Conservation (phyloP, 2,113 vertebrate genomes). For the Trichechus manatus region DNA sequence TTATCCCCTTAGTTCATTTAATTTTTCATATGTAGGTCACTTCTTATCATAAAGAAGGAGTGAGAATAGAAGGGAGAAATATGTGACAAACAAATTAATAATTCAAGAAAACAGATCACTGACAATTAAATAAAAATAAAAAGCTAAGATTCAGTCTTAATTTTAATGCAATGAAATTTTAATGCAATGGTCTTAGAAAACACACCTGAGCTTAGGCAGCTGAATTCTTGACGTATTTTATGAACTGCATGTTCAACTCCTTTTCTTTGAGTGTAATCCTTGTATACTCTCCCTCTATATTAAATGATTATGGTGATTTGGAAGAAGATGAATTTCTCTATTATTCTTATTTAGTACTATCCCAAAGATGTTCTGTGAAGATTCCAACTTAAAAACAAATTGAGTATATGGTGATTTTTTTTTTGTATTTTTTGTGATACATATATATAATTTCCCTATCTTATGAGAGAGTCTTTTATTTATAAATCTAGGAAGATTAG, state of each 20-base stretch:
- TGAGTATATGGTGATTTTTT: neutral
- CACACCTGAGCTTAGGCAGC: neutral
- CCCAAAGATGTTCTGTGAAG: neutral
- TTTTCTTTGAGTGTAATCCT: neutral
- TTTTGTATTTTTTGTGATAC: neutral
- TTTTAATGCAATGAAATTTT: conserved; percentile 21
- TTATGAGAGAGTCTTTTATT: neutral
- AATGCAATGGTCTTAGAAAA: neutral
- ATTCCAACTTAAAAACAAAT: neutral
- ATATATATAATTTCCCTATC: neutral
- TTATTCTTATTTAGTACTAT: neutral
- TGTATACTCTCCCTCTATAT: neutral
- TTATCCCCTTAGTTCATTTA: neutral
- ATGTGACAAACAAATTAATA: conserved; percentile 33
- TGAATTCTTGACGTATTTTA: conserved; percentile 7
- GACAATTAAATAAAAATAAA: neutral
- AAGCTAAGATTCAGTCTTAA: conserved; percentile 13
- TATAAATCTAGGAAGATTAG: neutral
- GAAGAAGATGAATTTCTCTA: neutral
- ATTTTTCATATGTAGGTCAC: neutral
- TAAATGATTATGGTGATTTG: neutral
- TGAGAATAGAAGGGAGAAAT: neutral
- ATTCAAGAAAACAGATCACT: neutral
- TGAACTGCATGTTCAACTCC: neutral
- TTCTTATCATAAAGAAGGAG: conserved; percentile 19